Evolutionary conservation across 2,888 invertebrate genomes (phyloP).

Genomic region (Geophilus truncorum): DNA sequence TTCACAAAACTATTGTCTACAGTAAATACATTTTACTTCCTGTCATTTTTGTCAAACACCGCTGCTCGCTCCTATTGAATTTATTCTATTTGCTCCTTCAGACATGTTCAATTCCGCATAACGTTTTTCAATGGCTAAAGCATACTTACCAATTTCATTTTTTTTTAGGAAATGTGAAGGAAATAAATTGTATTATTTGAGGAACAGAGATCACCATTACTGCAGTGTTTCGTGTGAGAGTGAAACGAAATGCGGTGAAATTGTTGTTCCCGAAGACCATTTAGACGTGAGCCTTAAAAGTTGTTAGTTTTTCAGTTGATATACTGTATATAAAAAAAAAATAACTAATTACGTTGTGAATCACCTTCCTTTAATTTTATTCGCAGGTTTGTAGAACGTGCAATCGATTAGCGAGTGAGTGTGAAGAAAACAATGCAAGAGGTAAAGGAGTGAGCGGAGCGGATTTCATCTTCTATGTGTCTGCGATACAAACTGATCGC

Average conservation of each 20-base stretch:
- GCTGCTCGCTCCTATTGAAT: too few species aligned
- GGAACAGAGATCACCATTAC: slow-evolving; percentile 66
- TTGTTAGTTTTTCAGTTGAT: neutral
- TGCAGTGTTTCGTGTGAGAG: slow-evolving; percentile 78
- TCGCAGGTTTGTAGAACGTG: slow-evolving; percentile 76
- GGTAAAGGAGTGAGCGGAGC: slow-evolving; percentile 60
- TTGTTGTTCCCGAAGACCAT: slow-evolving; percentile 85
- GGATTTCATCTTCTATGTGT: slow-evolving; percentile 95
- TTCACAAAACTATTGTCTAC: too few species aligned
- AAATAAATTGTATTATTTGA: slow-evolving; percentile 62
- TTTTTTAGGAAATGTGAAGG: slow-evolving; percentile 74
- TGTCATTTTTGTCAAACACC: too few species aligned
- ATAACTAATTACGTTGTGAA: too few species aligned
- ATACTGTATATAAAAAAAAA: neutral
- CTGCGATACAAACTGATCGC: slow-evolving; percentile 86
- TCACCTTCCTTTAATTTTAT: neutral
- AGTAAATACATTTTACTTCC: too few species aligned
- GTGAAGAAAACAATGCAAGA: slow-evolving; percentile 56
- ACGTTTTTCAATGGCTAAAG: too few species aligned
- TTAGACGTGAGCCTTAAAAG: slow-evolving; percentile 67
- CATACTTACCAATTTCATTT: neutral
- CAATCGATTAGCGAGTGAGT: slow-evolving; percentile 78
- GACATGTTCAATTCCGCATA: too few species aligned
- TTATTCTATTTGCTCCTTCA: too few species aligned
- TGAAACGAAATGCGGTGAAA: slow-evolving; percentile 93